phyloP scores from a whole-genome alignment of 2,797 vertebrate genomes.

The Gorsachius magnificus region DNA sequence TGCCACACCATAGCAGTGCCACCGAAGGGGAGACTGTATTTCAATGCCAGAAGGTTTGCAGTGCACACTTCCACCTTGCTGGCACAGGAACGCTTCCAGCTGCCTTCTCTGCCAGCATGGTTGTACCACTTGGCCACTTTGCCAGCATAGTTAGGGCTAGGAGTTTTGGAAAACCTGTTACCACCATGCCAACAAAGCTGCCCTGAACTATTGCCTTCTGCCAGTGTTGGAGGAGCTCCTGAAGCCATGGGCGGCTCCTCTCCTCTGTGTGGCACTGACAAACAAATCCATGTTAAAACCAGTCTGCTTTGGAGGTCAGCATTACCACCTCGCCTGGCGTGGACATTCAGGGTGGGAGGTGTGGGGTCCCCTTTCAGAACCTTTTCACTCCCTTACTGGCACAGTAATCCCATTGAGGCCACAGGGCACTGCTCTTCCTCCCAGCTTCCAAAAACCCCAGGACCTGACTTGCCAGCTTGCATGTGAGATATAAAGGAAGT shows the following conservation, averaged over 20 bases:
- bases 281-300: rapidly evolving
- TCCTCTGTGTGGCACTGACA: rapidly evolving
- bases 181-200: rapidly evolving
- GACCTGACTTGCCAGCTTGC: rapidly evolving
- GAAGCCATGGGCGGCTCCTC: background rate
- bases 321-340: background rate
- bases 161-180: rapidly evolving
- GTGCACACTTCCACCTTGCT: background rate
- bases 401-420: rapidly evolving
- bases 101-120: rapidly evolving
- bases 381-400: background rate
- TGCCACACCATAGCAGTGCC: rapidly evolving
- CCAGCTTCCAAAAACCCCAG: rapidly evolving
- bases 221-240: background rate
- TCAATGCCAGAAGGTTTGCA: no score
- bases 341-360: background rate
- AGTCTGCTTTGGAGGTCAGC: rapidly evolving
- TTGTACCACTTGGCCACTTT: rapidly evolving
- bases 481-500: rapidly evolving
- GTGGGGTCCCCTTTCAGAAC: background rate
- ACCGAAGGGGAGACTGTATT: rapidly evolving
- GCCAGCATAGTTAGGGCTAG: no score
- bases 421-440: rapidly evolving
- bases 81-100: background rate
- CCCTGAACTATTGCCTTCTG: background rate